Base-by-base conservation (phyloP, 2,113 vertebrate genomes). In the Dicaeum eximium region DNA sequence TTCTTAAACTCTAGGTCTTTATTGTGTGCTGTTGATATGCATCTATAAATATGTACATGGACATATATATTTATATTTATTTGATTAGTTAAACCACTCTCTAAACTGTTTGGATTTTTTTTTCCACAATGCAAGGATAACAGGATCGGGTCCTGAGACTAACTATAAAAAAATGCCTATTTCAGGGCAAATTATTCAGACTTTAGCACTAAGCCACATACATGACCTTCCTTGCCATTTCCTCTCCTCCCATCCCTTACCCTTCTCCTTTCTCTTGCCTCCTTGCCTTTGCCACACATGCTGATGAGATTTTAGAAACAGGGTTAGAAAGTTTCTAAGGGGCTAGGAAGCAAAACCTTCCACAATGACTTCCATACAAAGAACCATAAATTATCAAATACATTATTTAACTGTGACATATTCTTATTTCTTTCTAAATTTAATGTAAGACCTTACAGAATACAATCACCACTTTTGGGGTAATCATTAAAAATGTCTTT, bases 351-450 rank as follows among this genome's bases (percentile, higher is more conserved):
- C 47, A 89, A 81, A 78, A 72, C 66, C n/a, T 65, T 83, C 28
- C 45, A 73, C 8, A 40, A 57, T n/a, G 6, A 65, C 25, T 77
- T 51, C 23, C 23, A 83, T 13, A 65, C 8, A 65, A 81, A 87
- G n/a, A 80, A 31, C 3, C 11, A 58, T 62, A 67, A 67, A 81
- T 71, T 64, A 81, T 30, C n/a, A 86, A 89, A 54, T 53, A 38
- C 4, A 18, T 57, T 81, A 72, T 95, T 92, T 72, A 93, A 74
- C 8, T 82, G 50, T 37, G 56, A 82, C 17, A 28, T 71, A 37
- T 10, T 64, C 31, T 42, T 54, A 25, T 35, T 92, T 79, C 37
- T 92, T 80, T 65, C 60, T 82, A 73, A 67, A 93, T 82, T 31
- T 61, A 60, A 75, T 19, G 13, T 19, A 85, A 82, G 31, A 86